Base-by-base conservation (phyloP, 2,797 vertebrate species). In the Coracias cyanogaster region DNA sequence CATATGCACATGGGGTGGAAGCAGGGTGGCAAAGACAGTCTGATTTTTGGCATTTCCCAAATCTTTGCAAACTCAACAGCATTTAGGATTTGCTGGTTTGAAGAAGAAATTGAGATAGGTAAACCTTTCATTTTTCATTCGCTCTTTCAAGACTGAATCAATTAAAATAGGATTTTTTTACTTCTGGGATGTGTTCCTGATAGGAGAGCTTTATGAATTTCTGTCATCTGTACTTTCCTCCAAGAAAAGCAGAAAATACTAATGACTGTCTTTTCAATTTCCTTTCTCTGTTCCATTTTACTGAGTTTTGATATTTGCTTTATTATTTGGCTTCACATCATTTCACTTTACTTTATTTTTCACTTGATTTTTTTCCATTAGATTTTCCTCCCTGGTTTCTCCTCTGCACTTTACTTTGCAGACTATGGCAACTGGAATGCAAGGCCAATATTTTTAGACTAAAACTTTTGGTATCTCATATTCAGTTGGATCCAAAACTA, bases 281-380 rank as follows among this genome's bases (percentile, higher is more conserved):
- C 91, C 73, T 94, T 92, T 79, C 62, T 82, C 62, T 86, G 45
- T 74, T 78, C 49, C 43, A 35, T 91, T 94, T 91, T 94, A 92
- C 48, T 89, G 82, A 82, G 35, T 86, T 86, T 91, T 91, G 87
- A 60, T 96, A 90, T 93, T 96, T 93, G 60, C 65, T 90, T 94
- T 95, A 76, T 90, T 90, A 83, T 93, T 94, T 90, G 84, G 29
- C 55, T 86, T 93, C 61, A 79, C n/a, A 60, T 84, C 2, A 0
- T 84, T 90, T 91, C 37, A 88, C 54, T 79, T 86, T 93, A 52
- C 54, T 79, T 86, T 93, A 52, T 84, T 82, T 93, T 93, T 82
- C 35, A 31, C 31, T 78, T 33, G 60, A 0, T 28, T 51, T 35
- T 49, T 84, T 83, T 74, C 46, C 21, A 19, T 57, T 81, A 45